Evolutionary conservation across 2,797 vertebrate genomes (phyloP).

Genomic region (Eupleurogrammus muticus): DNA sequence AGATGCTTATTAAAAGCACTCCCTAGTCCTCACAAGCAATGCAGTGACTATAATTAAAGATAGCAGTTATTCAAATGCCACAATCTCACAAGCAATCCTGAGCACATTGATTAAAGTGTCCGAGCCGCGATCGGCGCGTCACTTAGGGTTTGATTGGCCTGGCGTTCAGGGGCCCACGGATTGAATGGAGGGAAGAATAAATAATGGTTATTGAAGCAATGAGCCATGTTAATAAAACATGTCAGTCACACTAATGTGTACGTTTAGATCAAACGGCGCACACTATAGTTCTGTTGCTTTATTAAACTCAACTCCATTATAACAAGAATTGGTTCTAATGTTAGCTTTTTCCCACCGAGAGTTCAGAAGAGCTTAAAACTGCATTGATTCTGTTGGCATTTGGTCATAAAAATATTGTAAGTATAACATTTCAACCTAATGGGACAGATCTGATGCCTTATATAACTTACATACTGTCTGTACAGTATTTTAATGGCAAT

Average conservation of each 20-base stretch:
- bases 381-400: neutral
- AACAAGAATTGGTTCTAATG: neutral
- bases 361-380: neutral
- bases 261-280: neutral
- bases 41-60: conserved; percentile 47
- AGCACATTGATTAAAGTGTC: conserved; percentile 70
- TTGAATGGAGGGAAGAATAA: conserved; percentile 59
- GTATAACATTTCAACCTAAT: neutral
- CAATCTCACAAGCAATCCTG: conserved; percentile 33
- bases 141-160: conserved; percentile 58
- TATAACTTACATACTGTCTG: too few relatives aligned
- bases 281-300: neutral
- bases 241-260: conserved; percentile 10
- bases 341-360: neutral
- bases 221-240: conserved; percentile 30
- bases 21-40: conserved; percentile 6
- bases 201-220: conserved; percentile 35
- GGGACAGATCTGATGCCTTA: neutral
- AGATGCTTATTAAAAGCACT: conserved; percentile 9
- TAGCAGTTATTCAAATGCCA: conserved; percentile 47
- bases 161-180: conserved; percentile 33
- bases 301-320: neutral
- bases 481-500: too few relatives aligned
- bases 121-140: conserved; percentile 45
- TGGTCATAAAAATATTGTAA: neutral